Evolutionary conservation across 92 coral and sea anemone genomes (phyloP), one percentile per base, ranked within the genome.

Genomic region (Virgularia gustaviana): DNA sequence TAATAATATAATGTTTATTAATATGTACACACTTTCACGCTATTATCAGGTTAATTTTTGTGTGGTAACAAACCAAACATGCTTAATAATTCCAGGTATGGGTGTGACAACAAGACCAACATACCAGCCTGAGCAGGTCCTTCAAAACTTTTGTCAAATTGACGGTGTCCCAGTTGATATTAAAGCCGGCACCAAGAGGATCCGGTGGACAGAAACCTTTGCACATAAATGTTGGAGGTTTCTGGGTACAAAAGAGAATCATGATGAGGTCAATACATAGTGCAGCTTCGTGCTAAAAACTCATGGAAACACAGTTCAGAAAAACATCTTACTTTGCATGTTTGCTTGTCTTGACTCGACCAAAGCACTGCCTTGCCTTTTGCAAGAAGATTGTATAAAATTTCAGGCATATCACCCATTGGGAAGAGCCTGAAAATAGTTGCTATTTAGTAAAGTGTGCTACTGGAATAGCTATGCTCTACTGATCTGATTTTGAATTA

Each of bases 371-470:
- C 99, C 71, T 81, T 89, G 72, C 99, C 99, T 59, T 85, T 89
- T 8, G 99, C 94, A 33, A 94, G 84, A 18, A 94, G 90, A 18
- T 82, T 72, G 83, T 86, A 84, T 34, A 94, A 76, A 11, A 94
- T 83, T 75, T 94, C 99, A 36, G 99, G 99, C 99, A 94, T 94
- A 62, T 94, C 99, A 36, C 99, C 99, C 88, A 90, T 84, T 4
- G 99, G 96, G 70, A 89, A 94, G 47, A 94, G 84, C 42, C 99
- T 94, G 63, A n/a, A 65, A 72, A 57, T n/a, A n/a, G n/a, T n/a
- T n/a, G n/a, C n/a, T n/a, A n/a, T n/a, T n/a, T n/a, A n/a, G n/a
- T n/a, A n/a, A n/a, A n/a, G n/a, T n/a, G n/a, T n/a, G n/a, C n/a
- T n/a, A n/a, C n/a, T n/a, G n/a, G n/a, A n/a, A n/a, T n/a, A n/a